A percentile compares a stretch with the other conserved stretches of the same genome.
Conservation (phyloP, 2,797 vertebrate species). For the Sebastes glaucus region DNA sequence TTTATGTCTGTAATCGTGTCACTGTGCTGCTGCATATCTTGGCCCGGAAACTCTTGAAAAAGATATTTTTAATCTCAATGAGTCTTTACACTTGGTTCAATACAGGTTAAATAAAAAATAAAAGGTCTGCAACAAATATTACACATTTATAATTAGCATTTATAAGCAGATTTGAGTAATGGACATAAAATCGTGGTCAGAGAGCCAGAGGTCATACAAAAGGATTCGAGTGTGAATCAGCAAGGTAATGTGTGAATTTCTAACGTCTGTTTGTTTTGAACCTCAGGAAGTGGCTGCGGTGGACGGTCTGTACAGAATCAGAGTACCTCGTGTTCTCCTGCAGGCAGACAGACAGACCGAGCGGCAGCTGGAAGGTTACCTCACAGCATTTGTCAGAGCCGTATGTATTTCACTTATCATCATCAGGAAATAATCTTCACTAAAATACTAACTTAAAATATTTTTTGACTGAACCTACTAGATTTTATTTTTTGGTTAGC, state of each 20-base stretch:
- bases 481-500: background rate
- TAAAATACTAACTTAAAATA: background rate
- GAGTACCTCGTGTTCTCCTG: slow-evolving; percentile 84
- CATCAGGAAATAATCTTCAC: background rate
- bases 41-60: too few species aligned
- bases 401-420: slow-evolving; percentile 77
- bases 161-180: background rate
- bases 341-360: slow-evolving; percentile 81
- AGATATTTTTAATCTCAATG: too few species aligned
- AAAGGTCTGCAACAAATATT: background rate
- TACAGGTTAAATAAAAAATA: too few species aligned
- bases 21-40: too few species aligned
- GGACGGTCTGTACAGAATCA: slow-evolving; percentile 89
- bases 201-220: background rate
- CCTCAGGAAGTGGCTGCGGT: slow-evolving; percentile 88
- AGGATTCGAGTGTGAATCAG: background rate
- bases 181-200: background rate
- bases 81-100: too few species aligned
- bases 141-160: background rate
- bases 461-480: background rate
- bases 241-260: background rate
- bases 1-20: too few species aligned
- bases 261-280: background rate
- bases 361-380: slow-evolving; percentile 77
- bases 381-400: slow-evolving; percentile 91